Percentiles rank a stretch among this genome's conserved stretches.
phyloP scores from a whole-genome alignment of 2,888 invertebrate genomes.

The Trissoscelio sp. region DNA sequence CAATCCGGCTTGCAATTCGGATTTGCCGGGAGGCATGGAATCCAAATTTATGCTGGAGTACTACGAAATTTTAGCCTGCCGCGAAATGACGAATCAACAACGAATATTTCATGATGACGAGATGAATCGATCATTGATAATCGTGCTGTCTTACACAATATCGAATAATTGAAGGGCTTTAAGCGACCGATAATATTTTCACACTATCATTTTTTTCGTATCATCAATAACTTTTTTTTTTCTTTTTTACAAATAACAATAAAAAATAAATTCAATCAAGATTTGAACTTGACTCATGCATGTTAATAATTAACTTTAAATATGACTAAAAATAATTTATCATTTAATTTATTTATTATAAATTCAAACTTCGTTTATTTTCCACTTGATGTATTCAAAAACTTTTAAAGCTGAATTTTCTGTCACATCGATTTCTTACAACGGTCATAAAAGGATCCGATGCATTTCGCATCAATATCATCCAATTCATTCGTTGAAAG shows the following conservation, averaged over 20 bases:
- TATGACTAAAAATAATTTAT: too few relatives aligned
- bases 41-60: conserved; percentile 27
- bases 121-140: not conserved
- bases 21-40: conserved; percentile 35
- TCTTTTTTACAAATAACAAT: too few relatives aligned
- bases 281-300: too few relatives aligned
- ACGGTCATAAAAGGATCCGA: not conserved
- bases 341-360: too few relatives aligned
- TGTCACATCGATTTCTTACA: not conserved
- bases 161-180: not conserved
- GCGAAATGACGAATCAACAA: conserved; percentile 17
- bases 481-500: not conserved
- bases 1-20: conserved; percentile 35
- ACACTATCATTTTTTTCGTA: too few relatives aligned
- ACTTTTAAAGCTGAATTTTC: too few relatives aligned
- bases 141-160: not conserved
- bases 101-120: conserved; percentile 1
- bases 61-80: conserved; percentile 10
- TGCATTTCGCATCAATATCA: conserved; percentile 2
- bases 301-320: too few relatives aligned
- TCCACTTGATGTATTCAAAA: too few relatives aligned
- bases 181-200: conserved; percentile 1
- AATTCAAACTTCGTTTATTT: too few relatives aligned
- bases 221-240: too few relatives aligned
- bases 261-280: too few relatives aligned